Evolutionary conservation across 1,140 invertebrate genomes (phyloP), one percentile per base, ranked within the genome.

Genomic region (Tenebrio molitor): DNA sequence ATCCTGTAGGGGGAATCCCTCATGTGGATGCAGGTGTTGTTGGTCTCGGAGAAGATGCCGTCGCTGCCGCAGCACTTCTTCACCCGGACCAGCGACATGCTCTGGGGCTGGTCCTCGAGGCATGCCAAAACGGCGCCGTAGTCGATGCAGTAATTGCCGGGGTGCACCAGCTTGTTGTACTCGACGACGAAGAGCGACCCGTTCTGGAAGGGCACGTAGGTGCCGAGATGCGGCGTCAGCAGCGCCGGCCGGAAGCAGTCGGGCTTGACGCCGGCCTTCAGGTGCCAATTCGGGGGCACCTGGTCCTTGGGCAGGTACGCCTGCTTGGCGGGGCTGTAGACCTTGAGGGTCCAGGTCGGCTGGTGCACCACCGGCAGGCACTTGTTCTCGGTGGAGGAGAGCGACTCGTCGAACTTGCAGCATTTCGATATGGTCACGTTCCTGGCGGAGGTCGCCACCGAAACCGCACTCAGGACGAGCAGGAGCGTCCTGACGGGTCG

Each of bases 31-130:
- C 78, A 82, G 36, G 81, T 84, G 73, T 84, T 84, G 64, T 81
- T 86, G 41, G 81, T 83, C 73, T 86, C 85, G 73, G 86, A 87
- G 79, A 88, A 92, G 53, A 85, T 82, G 2, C 86, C 85, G 66
- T 85, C 82, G 68, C 86, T 76, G 17, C 89, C 86, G 74, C 90
- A 89, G 72, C 89, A 90, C 81, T 90, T 87, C 72, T 84, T 83
- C 33, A 88, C 78, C 46, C 79, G 78, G 12, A 84, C 69, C 6
- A 65, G 73, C 8, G 72, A 71, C 1, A 72, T 34, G 16, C 44
- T 67, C 8, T 74, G 33, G 8, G 76, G 25, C 14, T 68, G 21
- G 4, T 69, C 66, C 19, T 76, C 71, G 4, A 71, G 67, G 58
- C 80, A 81, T 7, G 76, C 64, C 19, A 79, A 41, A 0, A 69